A percentile compares a stretch with the other conserved stretches of the same genome.
Conservation (phyloP, 2,888 invertebrate species). For the Marasmarcha lunaedactyla region DNA sequence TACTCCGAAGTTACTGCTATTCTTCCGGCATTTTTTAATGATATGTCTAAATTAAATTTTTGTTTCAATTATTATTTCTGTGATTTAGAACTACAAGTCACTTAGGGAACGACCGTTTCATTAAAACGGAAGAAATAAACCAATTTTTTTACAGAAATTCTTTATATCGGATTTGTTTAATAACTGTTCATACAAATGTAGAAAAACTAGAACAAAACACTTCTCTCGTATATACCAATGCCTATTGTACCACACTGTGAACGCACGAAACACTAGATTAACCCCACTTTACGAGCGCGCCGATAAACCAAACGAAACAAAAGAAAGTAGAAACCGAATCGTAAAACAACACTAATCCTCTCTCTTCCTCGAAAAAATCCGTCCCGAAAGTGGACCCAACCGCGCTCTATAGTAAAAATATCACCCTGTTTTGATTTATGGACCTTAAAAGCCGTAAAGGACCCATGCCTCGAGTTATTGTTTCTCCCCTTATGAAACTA, state of each 20-base stretch:
- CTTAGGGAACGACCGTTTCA: too few relatives aligned
- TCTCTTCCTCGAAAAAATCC: conserved; percentile 47
- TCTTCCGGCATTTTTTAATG: too few relatives aligned
- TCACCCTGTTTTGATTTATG: conserved; percentile 64
- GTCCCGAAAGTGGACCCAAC: conserved; percentile 38
- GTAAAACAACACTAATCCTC: conserved; percentile 60
- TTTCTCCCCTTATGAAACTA: conserved; percentile 62
- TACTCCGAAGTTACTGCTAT: too few relatives aligned
- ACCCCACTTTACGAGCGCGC: conserved; percentile 31
- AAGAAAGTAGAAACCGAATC: conserved; percentile 44
- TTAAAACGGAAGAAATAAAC: too few relatives aligned
- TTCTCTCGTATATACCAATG: too few relatives aligned
- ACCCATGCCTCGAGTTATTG: conserved; percentile 55
- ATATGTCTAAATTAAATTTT: too few relatives aligned
- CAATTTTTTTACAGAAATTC: too few relatives aligned
- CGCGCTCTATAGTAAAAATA: conserved; percentile 48
- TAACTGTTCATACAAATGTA: too few relatives aligned
- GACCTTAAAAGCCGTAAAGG: conserved; percentile 59
- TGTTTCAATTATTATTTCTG: too few relatives aligned
- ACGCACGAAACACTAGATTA: conserved; percentile 23
- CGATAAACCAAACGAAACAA: conserved; percentile 41
- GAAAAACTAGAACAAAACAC: too few relatives aligned
- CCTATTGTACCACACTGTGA: neutral
- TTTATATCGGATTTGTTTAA: too few relatives aligned
- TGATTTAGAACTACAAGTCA: too few relatives aligned